Percentiles rank a stretch among this genome's conserved stretches.
These are phyloP conservation scores for Neomorphus geoffroyi DNA, from an alignment of 2,797 vertebrate species.

Conservation along the genomic window DNA sequence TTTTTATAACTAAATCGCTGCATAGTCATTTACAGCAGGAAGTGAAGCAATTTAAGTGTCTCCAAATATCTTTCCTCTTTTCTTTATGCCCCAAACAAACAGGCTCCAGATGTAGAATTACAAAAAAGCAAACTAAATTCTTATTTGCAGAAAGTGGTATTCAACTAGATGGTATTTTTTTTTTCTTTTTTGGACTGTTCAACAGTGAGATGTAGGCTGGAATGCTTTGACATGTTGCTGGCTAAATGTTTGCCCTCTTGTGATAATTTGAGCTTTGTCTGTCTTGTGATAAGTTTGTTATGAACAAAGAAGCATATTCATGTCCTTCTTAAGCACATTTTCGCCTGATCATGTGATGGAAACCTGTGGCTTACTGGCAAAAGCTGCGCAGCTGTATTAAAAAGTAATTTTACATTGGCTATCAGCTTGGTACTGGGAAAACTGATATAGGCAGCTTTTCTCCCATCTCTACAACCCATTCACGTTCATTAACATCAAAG, in stretches of 20 bases:
- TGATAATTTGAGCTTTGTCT: conserved; percentile 62
- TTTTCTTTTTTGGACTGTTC: neutral
- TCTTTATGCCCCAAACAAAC: conserved; percentile 51
- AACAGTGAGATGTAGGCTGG: neutral
- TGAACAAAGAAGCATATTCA: conserved; percentile 54
- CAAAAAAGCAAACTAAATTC: conserved; percentile 13
- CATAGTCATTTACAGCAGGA: conserved; percentile 47
- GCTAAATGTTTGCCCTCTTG: conserved; percentile 50
- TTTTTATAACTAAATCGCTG: conserved; percentile 34
- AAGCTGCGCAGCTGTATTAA: conserved; percentile 54
- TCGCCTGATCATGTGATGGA: conserved; percentile 52
- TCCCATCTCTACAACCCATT: conserved; percentile 59
- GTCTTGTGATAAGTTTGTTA: conserved; percentile 49
- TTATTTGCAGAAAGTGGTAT: conserved; percentile 37
- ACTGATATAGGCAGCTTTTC: conserved; percentile 66
- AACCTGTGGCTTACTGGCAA: conserved; percentile 55
- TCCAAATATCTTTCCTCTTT: conserved; percentile 58
- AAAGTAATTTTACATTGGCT: conserved; percentile 63
- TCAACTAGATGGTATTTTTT: neutral
- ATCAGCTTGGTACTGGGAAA: conserved; percentile 66
- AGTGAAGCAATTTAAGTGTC: conserved; percentile 61
- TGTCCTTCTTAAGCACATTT: conserved; percentile 49
- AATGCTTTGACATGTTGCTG: conserved; percentile 34
- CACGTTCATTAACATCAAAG: conserved; percentile 73
- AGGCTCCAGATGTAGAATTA: conserved; percentile 58